phyloP scores from a whole-genome alignment of 2,888 invertebrate genomes.

The Dysmachus trigonus region DNA sequence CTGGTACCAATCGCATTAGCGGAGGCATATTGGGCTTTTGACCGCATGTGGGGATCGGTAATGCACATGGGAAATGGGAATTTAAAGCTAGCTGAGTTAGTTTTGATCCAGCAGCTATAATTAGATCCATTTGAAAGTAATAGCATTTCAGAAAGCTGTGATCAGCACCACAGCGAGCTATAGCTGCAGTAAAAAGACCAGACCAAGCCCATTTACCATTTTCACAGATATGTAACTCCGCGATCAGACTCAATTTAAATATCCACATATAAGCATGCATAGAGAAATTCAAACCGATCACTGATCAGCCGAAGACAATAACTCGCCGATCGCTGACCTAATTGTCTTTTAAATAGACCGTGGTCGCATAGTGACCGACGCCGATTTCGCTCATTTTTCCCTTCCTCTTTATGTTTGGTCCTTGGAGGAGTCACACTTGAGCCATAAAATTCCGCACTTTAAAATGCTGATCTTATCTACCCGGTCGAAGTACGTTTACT shows the following conservation, averaged over 20 bases:
- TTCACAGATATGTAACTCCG: neutral
- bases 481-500: neutral
- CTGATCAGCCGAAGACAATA: constrained; percentile 22
- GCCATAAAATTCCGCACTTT: neutral
- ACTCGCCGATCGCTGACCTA: constrained; percentile 8
- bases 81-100: neutral
- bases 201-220: constrained; percentile 28
- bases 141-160: neutral
- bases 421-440: constrained; percentile 13
- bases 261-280: neutral
- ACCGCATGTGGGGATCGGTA: neutral
- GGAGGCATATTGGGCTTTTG: neutral
- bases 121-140: constrained; percentile 34
- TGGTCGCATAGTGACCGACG: neutral
- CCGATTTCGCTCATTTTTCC: neutral
- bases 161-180: neutral
- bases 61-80: neutral
- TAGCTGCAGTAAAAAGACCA: neutral
- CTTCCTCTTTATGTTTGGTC: neutral
- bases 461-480: neutral
- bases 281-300: neutral
- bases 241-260: neutral
- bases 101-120: neutral
- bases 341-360: constrained; percentile 27
- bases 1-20: neutral